Percentiles rank a stretch among this genome's conserved stretches.
phyloP scores from a whole-genome alignment of 1,140 invertebrate species.

The Drosophila yakuba region DNA sequence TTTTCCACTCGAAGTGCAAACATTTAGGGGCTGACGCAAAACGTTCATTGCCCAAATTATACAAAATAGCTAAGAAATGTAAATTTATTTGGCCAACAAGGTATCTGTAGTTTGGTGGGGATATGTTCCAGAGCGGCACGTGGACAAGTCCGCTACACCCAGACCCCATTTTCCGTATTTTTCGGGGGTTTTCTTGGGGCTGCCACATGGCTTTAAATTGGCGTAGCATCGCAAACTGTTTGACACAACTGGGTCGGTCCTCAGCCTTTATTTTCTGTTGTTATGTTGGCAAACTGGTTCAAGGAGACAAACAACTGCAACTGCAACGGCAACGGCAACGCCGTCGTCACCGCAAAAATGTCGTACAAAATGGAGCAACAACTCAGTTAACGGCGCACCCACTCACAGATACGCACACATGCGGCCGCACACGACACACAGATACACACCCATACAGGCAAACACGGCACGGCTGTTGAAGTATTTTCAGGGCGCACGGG shows the following conservation, averaged over 20 bases:
- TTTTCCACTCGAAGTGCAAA: conserved; percentile 16
- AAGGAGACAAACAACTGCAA: conserved; percentile 78
- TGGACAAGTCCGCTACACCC: conserved; percentile 1
- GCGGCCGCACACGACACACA: background rate
- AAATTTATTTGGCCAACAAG: conserved; percentile 63
- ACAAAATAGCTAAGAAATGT: conserved; percentile 62
- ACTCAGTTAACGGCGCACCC: conserved; percentile 54
- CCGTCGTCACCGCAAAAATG: conserved; percentile 60
- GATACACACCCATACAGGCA: conserved; percentile 4
- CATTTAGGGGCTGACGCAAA: conserved; percentile 21
- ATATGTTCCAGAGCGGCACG: conserved; percentile 41
- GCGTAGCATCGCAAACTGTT: conserved; percentile 36
- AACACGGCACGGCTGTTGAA: conserved; percentile 38
- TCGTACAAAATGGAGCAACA: conserved; percentile 60
- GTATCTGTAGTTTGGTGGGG: conserved; percentile 54
- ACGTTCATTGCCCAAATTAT: conserved; percentile 46
- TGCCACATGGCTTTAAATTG: conserved; percentile 52
- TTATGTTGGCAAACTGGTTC: conserved; percentile 66
- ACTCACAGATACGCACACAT: conserved; percentile 15
- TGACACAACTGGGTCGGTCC: conserved; percentile 63
- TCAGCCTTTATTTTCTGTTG: conserved; percentile 26
- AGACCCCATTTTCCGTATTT: conserved; percentile 2
- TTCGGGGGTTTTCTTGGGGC: conserved; percentile 4
- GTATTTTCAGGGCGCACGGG: conserved; percentile 30
- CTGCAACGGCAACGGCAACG: conserved; percentile 22